These are phyloP conservation scores for Aphidoletes aphidimyza DNA, from an alignment of 2,888 invertebrate species.

Conservation along the genomic window DNA sequence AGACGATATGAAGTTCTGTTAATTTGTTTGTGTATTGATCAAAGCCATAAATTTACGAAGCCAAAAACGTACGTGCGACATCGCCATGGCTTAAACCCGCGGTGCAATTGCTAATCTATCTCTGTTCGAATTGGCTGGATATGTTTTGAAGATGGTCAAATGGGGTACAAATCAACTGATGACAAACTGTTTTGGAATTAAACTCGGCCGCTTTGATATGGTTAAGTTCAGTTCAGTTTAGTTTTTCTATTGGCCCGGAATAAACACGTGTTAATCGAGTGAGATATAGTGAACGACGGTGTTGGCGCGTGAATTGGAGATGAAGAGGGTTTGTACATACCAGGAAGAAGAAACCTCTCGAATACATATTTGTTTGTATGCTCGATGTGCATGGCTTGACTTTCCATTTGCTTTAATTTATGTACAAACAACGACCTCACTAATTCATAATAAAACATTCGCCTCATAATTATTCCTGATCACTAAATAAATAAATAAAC, in stretches of 20 bases:
- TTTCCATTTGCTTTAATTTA: constrained; percentile 36
- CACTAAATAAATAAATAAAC: constrained; percentile 48
- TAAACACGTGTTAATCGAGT: constrained; percentile 1
- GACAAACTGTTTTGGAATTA: background rate
- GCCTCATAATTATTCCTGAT: constrained; percentile 15
- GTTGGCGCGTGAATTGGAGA: no score
- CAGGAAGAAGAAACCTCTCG: no score
- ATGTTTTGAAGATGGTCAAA: background rate
- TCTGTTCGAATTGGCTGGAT: constrained; percentile 1
- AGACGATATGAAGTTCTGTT: background rate
- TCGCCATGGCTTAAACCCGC: background rate
- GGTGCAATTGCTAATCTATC: constrained; percentile 39
- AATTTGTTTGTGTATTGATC: background rate
- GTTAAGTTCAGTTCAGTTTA: background rate
- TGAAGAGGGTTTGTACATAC: no score
- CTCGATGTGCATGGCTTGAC: background rate
- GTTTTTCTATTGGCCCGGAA: background rate
- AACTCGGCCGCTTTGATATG: no score
- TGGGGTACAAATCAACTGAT: background rate
- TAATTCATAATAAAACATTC: constrained; percentile 40
- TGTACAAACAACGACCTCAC: constrained; percentile 43
- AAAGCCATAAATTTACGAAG: background rate
- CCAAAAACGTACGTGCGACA: background rate
- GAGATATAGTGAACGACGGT: no score
- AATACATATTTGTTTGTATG: background rate